These are phyloP conservation scores for Limnodromus scolopaceus DNA, from an alignment of 2,797 vertebrate genomes.

Conservation along the genomic window DNA sequence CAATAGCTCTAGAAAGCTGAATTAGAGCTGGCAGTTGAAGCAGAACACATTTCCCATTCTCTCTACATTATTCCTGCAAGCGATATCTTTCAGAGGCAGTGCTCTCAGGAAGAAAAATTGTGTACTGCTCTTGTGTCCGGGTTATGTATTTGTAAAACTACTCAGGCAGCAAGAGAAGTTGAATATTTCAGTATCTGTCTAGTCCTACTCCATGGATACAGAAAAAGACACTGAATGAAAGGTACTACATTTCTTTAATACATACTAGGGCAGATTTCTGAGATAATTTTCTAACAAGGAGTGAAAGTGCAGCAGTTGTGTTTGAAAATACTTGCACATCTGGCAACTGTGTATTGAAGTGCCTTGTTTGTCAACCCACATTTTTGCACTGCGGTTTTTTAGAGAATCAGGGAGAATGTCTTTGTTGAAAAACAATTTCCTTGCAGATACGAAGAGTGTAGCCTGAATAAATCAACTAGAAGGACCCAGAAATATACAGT, in stretches of 20 bases:
- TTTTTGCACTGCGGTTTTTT: not conserved
- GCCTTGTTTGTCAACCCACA: not conserved
- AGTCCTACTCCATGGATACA: not conserved
- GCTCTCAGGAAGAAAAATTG: constrained; percentile 25
- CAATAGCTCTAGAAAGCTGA: constrained; percentile 28
- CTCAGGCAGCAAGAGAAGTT: constrained; percentile 33
- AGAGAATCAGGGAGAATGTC: not conserved
- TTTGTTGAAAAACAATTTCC: not conserved
- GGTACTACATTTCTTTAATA: not conserved
- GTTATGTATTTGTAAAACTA: constrained; percentile 47
- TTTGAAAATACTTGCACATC: not conserved
- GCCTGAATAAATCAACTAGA: not conserved
- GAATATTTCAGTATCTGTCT: constrained; percentile 54
- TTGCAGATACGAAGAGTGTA: not conserved
- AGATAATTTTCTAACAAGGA: not conserved
- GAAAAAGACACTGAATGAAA: not conserved
- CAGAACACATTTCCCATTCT: constrained; percentile 48
- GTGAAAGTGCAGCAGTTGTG: not conserved
- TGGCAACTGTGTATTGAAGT: not conserved
- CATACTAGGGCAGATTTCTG: not conserved
- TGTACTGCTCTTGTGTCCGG: not conserved
- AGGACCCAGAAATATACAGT: not conserved
- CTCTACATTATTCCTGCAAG: constrained; percentile 26
- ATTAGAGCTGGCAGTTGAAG: constrained; percentile 38
- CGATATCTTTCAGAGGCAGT: constrained; percentile 29